Conservation (phyloP, 2,888 invertebrate genomes). For the Lottia scabra region DNA sequence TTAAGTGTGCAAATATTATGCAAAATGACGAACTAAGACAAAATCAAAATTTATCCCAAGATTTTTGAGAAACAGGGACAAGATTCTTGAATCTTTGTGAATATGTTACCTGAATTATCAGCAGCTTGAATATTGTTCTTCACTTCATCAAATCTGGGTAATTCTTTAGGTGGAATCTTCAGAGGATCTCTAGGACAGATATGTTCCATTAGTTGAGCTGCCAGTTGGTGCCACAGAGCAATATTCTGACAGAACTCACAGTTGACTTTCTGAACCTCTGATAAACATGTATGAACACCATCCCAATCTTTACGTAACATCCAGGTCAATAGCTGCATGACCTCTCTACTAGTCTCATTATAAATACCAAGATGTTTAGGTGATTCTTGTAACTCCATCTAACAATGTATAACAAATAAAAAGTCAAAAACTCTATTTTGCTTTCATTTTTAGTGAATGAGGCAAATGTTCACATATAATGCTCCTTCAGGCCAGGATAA, state of each 20-base stretch:
- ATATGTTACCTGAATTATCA: background rate
- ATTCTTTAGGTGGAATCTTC: constrained; percentile 63
- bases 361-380: constrained; percentile 84
- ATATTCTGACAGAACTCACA: constrained; percentile 87
- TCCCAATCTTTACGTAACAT: constrained; percentile 83
- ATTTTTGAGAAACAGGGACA: no score
- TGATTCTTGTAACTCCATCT: constrained; percentile 89
- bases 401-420: constrained; percentile 13
- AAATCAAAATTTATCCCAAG: no score
- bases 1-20: no score
- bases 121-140: constrained; percentile 20
- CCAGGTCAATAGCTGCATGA: constrained; percentile 80
- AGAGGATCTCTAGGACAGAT: constrained; percentile 62
- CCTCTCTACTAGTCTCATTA: constrained; percentile 77
- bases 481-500: no score
- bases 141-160: constrained; percentile 66
- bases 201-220: constrained; percentile 56
- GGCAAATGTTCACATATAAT: no score
- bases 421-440: no score
- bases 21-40: no score
- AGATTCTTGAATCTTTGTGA: no score
- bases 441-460: no score
- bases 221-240: constrained; percentile 93
- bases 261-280: constrained; percentile 74
- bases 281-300: constrained; percentile 74